These are phyloP conservation scores for Liolophura sinensis DNA, from an alignment of 1,140 invertebrate genomes.

Conservation along the genomic window DNA sequence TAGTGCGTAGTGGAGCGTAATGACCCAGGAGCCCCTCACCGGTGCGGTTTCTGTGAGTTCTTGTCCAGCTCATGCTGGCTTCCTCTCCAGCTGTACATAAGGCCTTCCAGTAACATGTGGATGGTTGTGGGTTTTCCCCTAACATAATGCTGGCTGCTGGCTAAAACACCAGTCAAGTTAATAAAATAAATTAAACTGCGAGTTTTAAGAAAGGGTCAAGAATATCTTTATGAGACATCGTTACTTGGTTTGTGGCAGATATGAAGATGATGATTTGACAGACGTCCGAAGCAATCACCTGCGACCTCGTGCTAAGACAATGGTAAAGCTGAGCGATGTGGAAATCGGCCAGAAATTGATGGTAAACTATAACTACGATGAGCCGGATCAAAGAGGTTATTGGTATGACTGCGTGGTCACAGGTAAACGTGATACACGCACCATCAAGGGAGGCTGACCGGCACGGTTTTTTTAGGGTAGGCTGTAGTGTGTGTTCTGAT, in stretches of 20 bases:
- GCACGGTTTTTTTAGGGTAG: constrained; percentile 57
- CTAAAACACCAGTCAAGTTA: no score
- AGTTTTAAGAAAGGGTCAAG: no score
- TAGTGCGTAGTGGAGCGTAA: no score
- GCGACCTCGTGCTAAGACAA: constrained; percentile 68
- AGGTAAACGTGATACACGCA: constrained; percentile 49
- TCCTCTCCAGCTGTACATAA: no score
- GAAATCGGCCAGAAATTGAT: constrained; percentile 69
- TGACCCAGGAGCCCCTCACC: no score
- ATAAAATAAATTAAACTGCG: no score
- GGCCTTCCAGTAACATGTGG: no score
- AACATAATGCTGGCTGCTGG: no score
- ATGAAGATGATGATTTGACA: constrained; percentile 60
- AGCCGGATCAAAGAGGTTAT: constrained; percentile 70
- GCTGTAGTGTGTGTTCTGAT: constrained; percentile 1
- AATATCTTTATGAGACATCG: no score
- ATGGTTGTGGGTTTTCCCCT: no score
- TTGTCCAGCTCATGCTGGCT: no score
- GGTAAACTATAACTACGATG: constrained; percentile 78
- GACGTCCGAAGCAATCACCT: constrained; percentile 63
- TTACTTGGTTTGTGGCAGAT: constrained; percentile 35
- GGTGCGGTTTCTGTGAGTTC: no score
- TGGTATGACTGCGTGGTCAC: constrained; percentile 74
- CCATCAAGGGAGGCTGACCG: constrained; percentile 50
- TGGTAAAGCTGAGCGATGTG: constrained; percentile 65